Base-by-base conservation (phyloP, 1,140 invertebrate species). In the Papilio dardanus region DNA sequence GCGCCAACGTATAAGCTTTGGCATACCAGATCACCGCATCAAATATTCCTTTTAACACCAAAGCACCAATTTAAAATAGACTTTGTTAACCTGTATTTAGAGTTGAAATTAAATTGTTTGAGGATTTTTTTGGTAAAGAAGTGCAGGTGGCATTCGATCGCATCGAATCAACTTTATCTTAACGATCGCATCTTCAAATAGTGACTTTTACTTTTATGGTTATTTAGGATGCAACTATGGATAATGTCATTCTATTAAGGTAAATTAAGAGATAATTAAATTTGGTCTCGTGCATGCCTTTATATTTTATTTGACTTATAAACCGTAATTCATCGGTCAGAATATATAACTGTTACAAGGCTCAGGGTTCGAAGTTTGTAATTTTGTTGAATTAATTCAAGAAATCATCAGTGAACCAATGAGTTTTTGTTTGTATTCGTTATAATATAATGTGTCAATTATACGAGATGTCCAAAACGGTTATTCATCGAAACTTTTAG, bases 21-120 rank as follows among this genome's bases (percentile, higher is more conserved):
- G 91, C 86, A 93, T 91, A 92, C 91, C 89, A 88, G 89, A 93
- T 92, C 87, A 89, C 85, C 80, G 81, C 86, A 91, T 93, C 83
- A 87, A 89, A 85, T 87, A 90, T 88, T 91, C 87, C 78, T 79
- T 91, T 90, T 87, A 69, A 77, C 54, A 81, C 50, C 33, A 62
- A 50, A 46, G 10, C 74, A n/a, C 21, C 73, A 81, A 8, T 7
- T 69, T 10, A 84, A 83, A 83, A 54, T 62, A 19, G 67, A 40
- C 76, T 66, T 50, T 86, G 71, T 30, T 3, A 0, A 2, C 0
- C 33, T 12, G 3, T 8, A 1, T 10, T 74, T 86, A 75, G 40
- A 75, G 54, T 74, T 62, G 19, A 76, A 76, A 77, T 76, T 79
- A 14, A 14, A 21, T 71, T 40, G 58, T 7, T 0, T 10, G 14